Conservation (phyloP, 1,140 invertebrate genomes). For the Galendromus occidentalis region DNA sequence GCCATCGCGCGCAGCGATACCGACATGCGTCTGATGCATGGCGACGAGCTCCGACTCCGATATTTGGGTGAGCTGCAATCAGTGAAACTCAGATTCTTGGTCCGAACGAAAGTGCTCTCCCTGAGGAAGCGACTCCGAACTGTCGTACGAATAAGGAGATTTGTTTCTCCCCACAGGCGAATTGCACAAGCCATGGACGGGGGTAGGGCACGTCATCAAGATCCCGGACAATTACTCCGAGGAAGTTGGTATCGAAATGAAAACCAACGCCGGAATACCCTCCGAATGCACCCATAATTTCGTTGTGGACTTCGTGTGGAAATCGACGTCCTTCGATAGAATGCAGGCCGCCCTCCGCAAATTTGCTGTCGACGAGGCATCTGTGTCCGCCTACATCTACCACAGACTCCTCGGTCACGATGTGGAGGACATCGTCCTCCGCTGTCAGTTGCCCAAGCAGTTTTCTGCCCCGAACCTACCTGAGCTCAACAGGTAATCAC, state of each 20-base stretch:
- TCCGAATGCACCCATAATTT: constrained; percentile 84
- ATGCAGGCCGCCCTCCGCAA: constrained; percentile 87
- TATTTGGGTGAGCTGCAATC: constrained; percentile 41
- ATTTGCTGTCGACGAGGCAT: constrained; percentile 87
- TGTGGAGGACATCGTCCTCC: constrained; percentile 79
- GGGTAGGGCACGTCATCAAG: constrained; percentile 88
- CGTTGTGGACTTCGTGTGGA: constrained; percentile 99
- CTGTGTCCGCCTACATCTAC: constrained; percentile 93
- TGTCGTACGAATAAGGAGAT: no score
- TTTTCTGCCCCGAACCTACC: constrained; percentile 92
- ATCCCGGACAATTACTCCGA: constrained; percentile 97
- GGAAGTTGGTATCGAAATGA: constrained; percentile 91
- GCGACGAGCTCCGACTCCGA: constrained; percentile 81
- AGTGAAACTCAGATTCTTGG: background rate
- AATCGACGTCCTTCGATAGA: constrained; percentile 94
- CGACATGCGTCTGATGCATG: constrained; percentile 83
- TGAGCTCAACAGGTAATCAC: constrained; percentile 84
- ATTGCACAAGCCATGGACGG: constrained; percentile 76
- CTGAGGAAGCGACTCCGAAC: no score
- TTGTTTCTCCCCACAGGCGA: constrained; percentile 37
- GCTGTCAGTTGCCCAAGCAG: constrained; percentile 75
- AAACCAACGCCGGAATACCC: constrained; percentile 67
- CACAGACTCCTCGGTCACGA: constrained; percentile 88
- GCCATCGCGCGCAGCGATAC: constrained; percentile 91
- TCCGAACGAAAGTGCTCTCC: no score